Base-by-base conservation (phyloP, 2,797 vertebrate species). In the Epinephelus coioides region DNA sequence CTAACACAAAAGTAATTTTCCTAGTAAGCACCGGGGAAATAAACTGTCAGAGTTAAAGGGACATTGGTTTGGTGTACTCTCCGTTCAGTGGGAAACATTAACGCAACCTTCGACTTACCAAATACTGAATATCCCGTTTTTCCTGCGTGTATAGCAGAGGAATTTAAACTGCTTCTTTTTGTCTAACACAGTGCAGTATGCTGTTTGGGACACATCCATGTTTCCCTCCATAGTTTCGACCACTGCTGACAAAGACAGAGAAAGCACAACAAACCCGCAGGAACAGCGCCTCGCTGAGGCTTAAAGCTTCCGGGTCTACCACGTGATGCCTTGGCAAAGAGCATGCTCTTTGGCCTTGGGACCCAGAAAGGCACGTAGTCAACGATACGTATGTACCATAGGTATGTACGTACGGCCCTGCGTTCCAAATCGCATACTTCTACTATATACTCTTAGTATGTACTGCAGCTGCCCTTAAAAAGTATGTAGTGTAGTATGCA, bases 141-240 rank as follows among this genome's bases (percentile, higher is more conserved):
- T 83, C 25, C 68, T 88, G 3, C 79, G 81, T 1, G 86, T 89
- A 40, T 87, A 94, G 78, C 92, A 94, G 1, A 95, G 12, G 30
- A 89, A 94, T 69, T 81, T 92, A 0, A 57, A 71, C 47, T 82
- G 83, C 30, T 88, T 90, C 10, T 65, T 89, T 76, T 68, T 81
- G 55, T 95, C 92, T 47, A 84, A n/a, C 59, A 95, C 76, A 1
- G 81, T 92, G 54, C 86, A 94, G 67, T 86, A 89, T 0, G 77
- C 75, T 0, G 75, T 49, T 38, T 57, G 83, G 4, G 40, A 65
- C 9, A 34, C 73, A 5, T 79, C 76, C 65, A 76, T 82, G 53
- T 23, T 69, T 10, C 3, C 27, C 34, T 34, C 34, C 34, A 30
- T 30, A 34, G 7, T 34, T 34, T 34, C 18, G 0, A 2, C 6